Conservation (phyloP, 2,888 invertebrate species). For the Eupithecia pulchellata region DNA sequence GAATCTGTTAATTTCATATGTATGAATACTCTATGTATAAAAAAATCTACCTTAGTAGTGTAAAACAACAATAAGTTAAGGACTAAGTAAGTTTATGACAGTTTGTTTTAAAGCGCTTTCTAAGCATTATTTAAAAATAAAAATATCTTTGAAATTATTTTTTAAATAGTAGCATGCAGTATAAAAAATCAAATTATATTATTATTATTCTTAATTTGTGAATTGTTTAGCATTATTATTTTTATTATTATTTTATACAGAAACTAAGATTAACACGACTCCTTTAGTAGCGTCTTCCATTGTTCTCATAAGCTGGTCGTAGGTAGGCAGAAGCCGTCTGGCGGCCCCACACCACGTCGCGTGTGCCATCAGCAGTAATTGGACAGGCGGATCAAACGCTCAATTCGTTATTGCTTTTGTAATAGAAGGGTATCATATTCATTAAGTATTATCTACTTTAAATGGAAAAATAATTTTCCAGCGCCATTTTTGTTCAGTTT, state of each 20-base stretch:
- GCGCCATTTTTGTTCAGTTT: not conserved
- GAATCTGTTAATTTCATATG: too few relatives aligned
- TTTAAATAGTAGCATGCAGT: too few relatives aligned
- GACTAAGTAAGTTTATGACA: too few relatives aligned
- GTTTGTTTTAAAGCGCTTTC: too few relatives aligned
- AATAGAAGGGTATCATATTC: conserved; percentile 8
- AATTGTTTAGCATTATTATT: not conserved
- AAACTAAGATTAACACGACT: not conserved
- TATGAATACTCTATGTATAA: too few relatives aligned
- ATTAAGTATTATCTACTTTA: not conserved
- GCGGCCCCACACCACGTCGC: conserved; percentile 5
- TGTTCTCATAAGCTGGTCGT: not conserved
- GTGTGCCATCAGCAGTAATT: conserved; percentile 23
- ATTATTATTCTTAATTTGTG: not conserved
- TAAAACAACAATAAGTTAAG: too few relatives aligned
- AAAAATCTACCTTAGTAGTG: too few relatives aligned
- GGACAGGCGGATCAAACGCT: conserved; percentile 25
- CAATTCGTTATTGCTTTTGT: conserved; percentile 25
- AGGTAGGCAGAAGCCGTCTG: not conserved
- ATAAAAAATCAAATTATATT: too few relatives aligned
- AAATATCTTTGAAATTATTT: too few relatives aligned
- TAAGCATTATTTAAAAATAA: too few relatives aligned
- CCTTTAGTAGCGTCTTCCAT: not conserved
- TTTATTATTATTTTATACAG: not conserved
- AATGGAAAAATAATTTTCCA: not conserved